A percentile compares a stretch with the other conserved stretches of the same genome.
phyloP scores from a whole-genome alignment of 2,797 vertebrate species.

The Galaxias olidus region DNA sequence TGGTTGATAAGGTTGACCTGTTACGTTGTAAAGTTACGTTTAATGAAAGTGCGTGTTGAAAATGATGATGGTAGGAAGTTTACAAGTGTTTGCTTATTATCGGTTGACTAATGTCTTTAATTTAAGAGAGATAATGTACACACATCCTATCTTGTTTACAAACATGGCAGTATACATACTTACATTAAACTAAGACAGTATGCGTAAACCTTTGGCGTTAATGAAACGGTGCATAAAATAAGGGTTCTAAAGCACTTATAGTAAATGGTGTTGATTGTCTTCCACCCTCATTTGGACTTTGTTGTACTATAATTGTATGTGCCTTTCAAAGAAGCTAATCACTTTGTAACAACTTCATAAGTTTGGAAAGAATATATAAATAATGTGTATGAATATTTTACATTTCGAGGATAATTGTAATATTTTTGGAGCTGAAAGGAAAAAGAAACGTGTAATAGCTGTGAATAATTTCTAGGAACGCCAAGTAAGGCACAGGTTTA shows the following conservation, averaged over 20 bases:
- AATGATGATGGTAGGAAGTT: slow-evolving; percentile 49
- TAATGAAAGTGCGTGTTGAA: slow-evolving; percentile 49
- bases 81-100: slow-evolving; percentile 33
- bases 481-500: slow-evolving; percentile 55
- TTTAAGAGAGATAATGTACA: slow-evolving; percentile 38
- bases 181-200: slow-evolving; percentile 4
- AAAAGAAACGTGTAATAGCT: slow-evolving; percentile 47
- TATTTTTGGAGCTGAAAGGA: slow-evolving; percentile 43
- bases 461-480: slow-evolving; percentile 38
- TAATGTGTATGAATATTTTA: slow-evolving; percentile 47
- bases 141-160: slow-evolving; percentile 56
- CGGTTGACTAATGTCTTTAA: slow-evolving; percentile 53
- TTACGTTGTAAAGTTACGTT: slow-evolving; percentile 31
- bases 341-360: slow-evolving; percentile 18
- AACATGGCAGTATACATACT: slow-evolving; percentile 27
- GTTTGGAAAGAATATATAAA: slow-evolving; percentile 7
- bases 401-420: slow-evolving; percentile 35
- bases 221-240: too few relatives aligned
- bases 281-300: slow-evolving; percentile 22
- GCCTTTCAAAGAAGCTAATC: slow-evolving; percentile 55
- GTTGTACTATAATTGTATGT: slow-evolving; percentile 57
- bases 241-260: too few relatives aligned
- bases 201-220: too few relatives aligned
- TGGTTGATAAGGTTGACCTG: slow-evolving; percentile 23
- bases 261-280: too few relatives aligned